Evolutionary conservation across 2,888 invertebrate genomes (phyloP).

Genomic region (Eristalis intricaria): DNA sequence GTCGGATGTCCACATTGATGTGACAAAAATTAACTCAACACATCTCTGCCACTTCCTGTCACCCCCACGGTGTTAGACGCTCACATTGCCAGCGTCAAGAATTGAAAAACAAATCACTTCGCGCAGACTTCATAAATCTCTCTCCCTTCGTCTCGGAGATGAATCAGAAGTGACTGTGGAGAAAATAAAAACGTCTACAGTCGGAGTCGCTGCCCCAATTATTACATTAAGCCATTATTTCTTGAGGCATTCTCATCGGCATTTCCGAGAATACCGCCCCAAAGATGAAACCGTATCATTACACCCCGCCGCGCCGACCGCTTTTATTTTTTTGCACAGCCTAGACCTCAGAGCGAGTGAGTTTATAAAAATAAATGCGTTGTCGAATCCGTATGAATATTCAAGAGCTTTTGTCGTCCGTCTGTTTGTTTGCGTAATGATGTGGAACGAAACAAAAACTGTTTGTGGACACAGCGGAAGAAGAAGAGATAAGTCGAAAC

Average conservation of each 20-base stretch:
- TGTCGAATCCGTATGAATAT: background rate
- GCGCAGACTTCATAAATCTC: background rate
- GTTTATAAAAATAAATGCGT: background rate
- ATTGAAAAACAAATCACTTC: background rate
- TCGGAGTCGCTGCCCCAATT: slow-evolving; percentile 2
- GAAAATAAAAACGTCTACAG: background rate
- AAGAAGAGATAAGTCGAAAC: background rate
- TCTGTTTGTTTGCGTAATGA: background rate
- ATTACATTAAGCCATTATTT: slow-evolving; percentile 22
- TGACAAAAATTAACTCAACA: too few species aligned
- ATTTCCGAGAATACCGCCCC: slow-evolving; percentile 38
- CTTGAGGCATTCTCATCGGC: slow-evolving; percentile 21
- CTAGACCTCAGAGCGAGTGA: background rate
- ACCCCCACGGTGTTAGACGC: background rate
- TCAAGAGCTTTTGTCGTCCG: background rate
- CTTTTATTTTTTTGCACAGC: background rate
- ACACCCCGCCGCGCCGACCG: background rate
- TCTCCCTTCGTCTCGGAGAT: background rate
- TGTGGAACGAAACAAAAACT: background rate
- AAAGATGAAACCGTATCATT: slow-evolving; percentile 8
- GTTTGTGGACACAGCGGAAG: background rate
- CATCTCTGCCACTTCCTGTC: background rate
- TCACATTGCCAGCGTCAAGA: background rate
- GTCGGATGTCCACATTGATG: too few species aligned
- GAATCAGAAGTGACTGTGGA: background rate